A percentile compares a stretch with the other conserved stretches of the same genome.
Conservation (phyloP, 2,888 invertebrate species). For the Schizaphis graminum region DNA sequence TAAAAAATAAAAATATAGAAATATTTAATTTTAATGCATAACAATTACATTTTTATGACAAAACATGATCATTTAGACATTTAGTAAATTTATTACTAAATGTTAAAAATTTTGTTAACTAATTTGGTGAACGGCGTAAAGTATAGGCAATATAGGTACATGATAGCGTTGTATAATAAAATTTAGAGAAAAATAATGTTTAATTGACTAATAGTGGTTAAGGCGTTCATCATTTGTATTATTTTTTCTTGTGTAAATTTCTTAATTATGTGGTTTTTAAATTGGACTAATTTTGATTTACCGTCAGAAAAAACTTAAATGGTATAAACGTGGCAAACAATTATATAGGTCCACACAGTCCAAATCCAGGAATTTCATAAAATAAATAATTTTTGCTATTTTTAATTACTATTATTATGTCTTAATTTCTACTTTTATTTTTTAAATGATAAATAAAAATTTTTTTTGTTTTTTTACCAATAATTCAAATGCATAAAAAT, state of each 20-base stretch:
- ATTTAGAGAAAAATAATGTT: neutral
- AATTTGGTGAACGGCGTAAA: neutral
- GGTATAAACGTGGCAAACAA: neutral
- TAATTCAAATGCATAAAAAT: neutral
- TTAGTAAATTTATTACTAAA: neutral
- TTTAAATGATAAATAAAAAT: no score
- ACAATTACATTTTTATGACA: neutral
- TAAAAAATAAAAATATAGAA: neutral
- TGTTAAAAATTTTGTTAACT: neutral
- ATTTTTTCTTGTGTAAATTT: neutral
- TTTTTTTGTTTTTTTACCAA: neutral
- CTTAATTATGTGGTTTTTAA: neutral
- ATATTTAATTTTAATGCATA: neutral
- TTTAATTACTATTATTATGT: neutral
- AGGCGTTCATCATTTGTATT: neutral
- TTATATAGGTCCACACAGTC: neutral
- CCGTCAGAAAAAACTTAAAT: neutral
- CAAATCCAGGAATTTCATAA: neutral
- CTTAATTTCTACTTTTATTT: neutral
- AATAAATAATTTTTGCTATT: neutral
- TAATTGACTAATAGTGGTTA: neutral
- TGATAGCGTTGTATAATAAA: neutral
- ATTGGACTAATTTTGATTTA: neutral
- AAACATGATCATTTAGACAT: neutral
- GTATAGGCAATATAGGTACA: conserved; percentile 2